Conservation (phyloP, 2,797 vertebrate genomes). For the Sebastes vulpes region DNA sequence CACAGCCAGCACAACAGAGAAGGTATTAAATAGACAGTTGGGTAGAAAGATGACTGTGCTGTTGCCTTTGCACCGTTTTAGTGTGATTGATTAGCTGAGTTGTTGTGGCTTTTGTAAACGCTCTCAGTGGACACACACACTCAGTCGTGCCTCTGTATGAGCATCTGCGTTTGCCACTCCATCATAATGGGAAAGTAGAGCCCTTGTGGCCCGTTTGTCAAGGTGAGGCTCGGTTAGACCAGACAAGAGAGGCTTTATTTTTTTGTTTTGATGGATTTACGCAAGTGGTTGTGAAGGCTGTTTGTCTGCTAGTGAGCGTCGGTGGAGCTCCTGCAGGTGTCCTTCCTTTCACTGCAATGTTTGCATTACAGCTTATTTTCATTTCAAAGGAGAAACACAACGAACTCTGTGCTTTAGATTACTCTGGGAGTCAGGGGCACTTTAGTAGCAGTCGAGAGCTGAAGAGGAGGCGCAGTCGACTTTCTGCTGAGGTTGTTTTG, state of each 20-base stretch:
- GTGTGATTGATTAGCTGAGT: constrained; percentile 18
- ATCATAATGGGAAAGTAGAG: constrained; percentile 29
- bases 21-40: background rate
- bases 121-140: constrained; percentile 24
- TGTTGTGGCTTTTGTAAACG: constrained; percentile 12
- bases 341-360: constrained; percentile 12
- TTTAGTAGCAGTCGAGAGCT: background rate
- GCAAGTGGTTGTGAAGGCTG: constrained; percentile 29
- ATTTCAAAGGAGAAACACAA: background rate
- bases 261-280: constrained; percentile 44
- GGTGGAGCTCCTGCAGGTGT: background rate
- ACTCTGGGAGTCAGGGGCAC: background rate
- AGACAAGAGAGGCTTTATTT: background rate
- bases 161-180: constrained; percentile 11
- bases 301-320: constrained; percentile 1
- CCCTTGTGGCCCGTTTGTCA: constrained; percentile 36
- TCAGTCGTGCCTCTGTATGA: background rate
- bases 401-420: background rate
- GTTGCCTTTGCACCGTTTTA: background rate
- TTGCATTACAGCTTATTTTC: background rate
- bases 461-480: background rate
- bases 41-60: background rate
- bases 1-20: background rate
- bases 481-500: background rate
- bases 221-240: constrained; percentile 42